phyloP scores from a whole-genome alignment of 92 coral and sea anemone species.

The Zoanthus gigantus region DNA sequence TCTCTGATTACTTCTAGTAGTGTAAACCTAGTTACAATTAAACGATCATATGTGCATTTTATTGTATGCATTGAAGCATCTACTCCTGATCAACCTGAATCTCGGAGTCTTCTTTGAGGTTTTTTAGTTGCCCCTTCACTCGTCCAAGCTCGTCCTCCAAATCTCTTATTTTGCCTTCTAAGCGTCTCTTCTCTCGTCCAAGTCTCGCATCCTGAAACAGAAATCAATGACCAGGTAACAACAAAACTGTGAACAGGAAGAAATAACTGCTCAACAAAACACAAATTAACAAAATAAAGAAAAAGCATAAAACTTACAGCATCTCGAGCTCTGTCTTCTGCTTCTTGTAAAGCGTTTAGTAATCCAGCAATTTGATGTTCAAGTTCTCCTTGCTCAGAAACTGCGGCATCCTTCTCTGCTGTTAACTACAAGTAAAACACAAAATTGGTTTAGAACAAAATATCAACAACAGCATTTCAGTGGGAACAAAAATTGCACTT shows the following conservation, averaged over 20 bases:
- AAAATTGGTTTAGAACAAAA: neutral
- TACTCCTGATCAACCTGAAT: conserved; percentile 45
- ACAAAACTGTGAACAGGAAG: neutral
- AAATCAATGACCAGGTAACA: neutral
- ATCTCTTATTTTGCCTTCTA: conserved; percentile 71
- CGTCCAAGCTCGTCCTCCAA: conserved; percentile 78
- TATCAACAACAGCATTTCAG: neutral
- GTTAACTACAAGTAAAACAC: conserved; percentile 65
- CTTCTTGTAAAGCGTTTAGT: conserved; percentile 75
- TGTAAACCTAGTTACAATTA: too few species aligned
- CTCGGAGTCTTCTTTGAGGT: conserved; percentile 53
- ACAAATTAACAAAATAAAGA: neutral
- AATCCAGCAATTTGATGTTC: conserved; percentile 77
- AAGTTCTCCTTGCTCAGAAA: conserved; percentile 62
- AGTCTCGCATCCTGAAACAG: conserved; percentile 70
- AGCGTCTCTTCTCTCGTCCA: conserved; percentile 64
- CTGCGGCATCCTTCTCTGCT: conserved; percentile 68
- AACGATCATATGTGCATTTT: neutral
- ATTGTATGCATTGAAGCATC: neutral
- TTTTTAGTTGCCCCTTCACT: conserved; percentile 53
- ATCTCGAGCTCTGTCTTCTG: conserved; percentile 74
- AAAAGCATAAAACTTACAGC: conserved; percentile 63
- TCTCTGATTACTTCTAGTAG: neutral
- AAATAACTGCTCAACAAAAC: neutral
- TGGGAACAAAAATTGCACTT: neutral